Base-by-base conservation (phyloP, 2,113 vertebrate genomes). In the Cynocephalus volans region DNA sequence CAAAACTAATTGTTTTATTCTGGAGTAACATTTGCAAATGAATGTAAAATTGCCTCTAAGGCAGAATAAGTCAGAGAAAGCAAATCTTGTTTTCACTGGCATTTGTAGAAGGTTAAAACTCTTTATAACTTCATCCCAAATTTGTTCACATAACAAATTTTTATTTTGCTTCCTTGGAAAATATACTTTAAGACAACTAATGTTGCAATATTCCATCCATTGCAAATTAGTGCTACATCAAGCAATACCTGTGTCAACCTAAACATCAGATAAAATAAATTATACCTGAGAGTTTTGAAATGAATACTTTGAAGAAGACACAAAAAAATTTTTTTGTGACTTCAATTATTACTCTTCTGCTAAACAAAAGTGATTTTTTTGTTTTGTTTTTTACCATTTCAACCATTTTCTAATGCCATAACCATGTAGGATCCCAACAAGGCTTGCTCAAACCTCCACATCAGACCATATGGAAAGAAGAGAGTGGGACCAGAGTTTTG, bases 31-130 rank as follows among this genome's bases (percentile, higher is more conserved):
- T 98, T 96, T 98, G 50, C 54, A 98, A 98, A 96, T 93, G 83
- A 98, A 82, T 90, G 60, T 86, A 97, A 96, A 98, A 98, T 95
- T 96, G 95, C 97, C 97, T 96, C 83, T 0, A 45, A 98, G 95
- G 98, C 95, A 97, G 81, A 96, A 92, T 17, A 95, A 92, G 96
- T 97, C 72, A 97, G 84, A 98, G 89, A 97, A 97, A 93, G 89
- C 64, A 97, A 97, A 98, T 98, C 96, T 98, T 98, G 98, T 98
- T 99, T 99, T 98, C 98, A 95, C 88, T 98, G 98, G 97, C 97
- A 98, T 95, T 50, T 96, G 90, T 14, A 96, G 91, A 82, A 98
- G 75, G 96, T 98, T 98, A 98, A 98, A 98, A 76, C 24, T 79
- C 69, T 97, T 93, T 21, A 92, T 97, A 67, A 98, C 94, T 98